These are phyloP conservation scores for Hemicordylus capensis DNA, from an alignment of 2,113 vertebrate species.

Conservation along the genomic window DNA sequence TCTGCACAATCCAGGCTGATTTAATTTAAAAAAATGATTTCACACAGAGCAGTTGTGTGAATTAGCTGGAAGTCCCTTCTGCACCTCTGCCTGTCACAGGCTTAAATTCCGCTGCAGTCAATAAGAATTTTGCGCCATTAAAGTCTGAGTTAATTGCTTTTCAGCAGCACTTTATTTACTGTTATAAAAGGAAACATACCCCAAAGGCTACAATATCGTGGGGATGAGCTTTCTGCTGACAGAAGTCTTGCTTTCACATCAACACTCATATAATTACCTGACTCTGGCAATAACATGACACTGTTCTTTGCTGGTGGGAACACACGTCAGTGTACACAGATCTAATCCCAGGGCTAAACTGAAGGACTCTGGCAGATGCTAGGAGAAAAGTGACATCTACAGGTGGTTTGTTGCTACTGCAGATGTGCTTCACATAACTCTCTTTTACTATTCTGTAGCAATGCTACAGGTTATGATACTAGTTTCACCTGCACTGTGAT, in stretches of 20 bases:
- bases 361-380: neutral
- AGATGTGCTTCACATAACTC: neutral
- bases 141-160: slow-evolving; percentile 11
- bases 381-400: slow-evolving; percentile 4
- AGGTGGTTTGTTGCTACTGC: neutral
- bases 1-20: neutral
- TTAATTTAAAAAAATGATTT: neutral
- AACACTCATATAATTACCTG: slow-evolving; percentile 6
- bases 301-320: neutral
- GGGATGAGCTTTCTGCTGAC: neutral
- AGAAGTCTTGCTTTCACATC: slow-evolving; percentile 2
- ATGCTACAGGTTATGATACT: neutral
- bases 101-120: neutral
- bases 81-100: neutral
- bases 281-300: neutral
- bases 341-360: neutral
- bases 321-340: neutral
- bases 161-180: slow-evolving; percentile 16
- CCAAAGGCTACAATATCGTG: neutral
- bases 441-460: neutral
- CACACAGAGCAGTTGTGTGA: neutral
- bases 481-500: neutral
- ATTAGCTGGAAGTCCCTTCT: neutral
- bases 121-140: neutral
- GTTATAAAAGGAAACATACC: neutral